Evolutionary conservation across 1,140 invertebrate genomes (phyloP).

Genomic region (Trissolcus basalis): DNA sequence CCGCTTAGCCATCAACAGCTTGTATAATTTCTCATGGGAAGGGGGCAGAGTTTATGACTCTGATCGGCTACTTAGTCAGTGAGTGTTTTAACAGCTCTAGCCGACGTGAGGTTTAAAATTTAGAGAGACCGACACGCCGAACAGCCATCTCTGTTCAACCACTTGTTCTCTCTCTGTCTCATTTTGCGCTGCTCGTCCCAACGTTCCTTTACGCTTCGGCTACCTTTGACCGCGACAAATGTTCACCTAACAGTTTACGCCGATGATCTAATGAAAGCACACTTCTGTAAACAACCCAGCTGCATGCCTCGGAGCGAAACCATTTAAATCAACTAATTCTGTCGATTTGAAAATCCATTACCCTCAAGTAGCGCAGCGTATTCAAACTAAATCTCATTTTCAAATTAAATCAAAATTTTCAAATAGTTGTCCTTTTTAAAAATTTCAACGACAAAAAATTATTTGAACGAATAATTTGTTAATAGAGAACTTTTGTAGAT

Average conservation of each 20-base stretch:
- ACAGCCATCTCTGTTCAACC: background rate
- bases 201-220: conserved; percentile 50
- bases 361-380: no score
- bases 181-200: conserved; percentile 12
- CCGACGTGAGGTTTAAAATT: conserved; percentile 66
- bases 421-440: no score
- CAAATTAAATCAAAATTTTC: no score
- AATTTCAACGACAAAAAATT: no score
- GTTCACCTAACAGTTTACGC: conserved; percentile 44
- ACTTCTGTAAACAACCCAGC: conserved; percentile 2
- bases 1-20: conserved; percentile 69
- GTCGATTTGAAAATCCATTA: no score
- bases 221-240: conserved; percentile 53
- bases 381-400: no score
- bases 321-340: no score
- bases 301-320: no score
- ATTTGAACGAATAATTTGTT: no score
- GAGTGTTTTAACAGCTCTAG: conserved; percentile 54
- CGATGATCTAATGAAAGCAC: conserved; percentile 48
- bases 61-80: conserved; percentile 65
- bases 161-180: background rate
- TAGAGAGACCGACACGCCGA: conserved; percentile 47
- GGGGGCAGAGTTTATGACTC: conserved; percentile 69
- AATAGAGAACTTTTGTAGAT: background rate
- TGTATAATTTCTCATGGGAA: conserved; percentile 69